Evolutionary conservation across 2,888 invertebrate species (phyloP), one percentile per base, ranked within the genome.

Genomic region (Tenthredo scrophulariae): DNA sequence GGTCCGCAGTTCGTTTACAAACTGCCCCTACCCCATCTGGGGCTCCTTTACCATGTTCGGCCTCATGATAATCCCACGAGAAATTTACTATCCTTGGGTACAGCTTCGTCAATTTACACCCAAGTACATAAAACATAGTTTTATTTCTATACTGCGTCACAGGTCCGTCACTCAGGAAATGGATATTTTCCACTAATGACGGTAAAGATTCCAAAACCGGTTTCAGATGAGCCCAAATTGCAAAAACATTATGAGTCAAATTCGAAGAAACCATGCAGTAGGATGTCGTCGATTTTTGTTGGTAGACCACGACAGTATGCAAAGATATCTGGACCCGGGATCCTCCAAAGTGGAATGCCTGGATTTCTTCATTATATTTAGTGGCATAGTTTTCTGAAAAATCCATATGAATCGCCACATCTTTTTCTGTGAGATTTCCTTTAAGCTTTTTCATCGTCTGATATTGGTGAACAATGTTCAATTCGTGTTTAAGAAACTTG

Each of bases 1-100:
- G 80, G 85, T 92, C 90, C 72, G 91, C 91, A 18, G 90, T 91
- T 88, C 91, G 82, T 85, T 93, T 92, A 84, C 91, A 91, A 6
- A 88, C 37, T 88, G 37, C 89, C 91, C 91, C 91, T 75, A 91
- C 86, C 82, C 91, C 91, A 89, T 91, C 90, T 5, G 91, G 90
- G 70, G 91, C 90, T 37, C 91, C 91, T 84, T 91, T 91, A 2
- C 91, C 91, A 85, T 91, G 90, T 7, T 91, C 91, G 67, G 88
- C 86, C 85, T 90, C 89, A 85, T 88, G 88, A 86, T 87, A 91
- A 85, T 91, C 89, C 90, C 90, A 91, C 18, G 88, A 88, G 70
- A 85, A 88, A 40, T 83, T 84, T 43, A 87, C 83, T 85, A 90
- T 82, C 84, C 88, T 86, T 77, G 89, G 90, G 67, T 86, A 87